phyloP scores from a whole-genome alignment of 2,113 vertebrate species.

The Gasterosteus aculeatus region DNA sequence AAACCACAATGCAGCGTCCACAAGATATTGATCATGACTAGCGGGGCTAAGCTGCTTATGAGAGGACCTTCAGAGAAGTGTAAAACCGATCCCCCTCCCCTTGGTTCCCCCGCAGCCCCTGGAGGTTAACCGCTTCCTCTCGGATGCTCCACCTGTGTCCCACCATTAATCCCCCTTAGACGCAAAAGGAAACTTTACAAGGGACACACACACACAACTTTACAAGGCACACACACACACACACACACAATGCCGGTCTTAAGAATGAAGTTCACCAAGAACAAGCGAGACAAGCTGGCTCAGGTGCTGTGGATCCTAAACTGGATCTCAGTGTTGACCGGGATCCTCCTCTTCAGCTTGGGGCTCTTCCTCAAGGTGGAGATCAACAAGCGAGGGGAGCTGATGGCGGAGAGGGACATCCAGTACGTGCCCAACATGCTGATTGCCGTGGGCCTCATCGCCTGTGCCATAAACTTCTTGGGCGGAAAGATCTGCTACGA shows the following conservation, averaged over 20 bases:
- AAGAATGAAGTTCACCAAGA: slow-evolving; percentile 88
- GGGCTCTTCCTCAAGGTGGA: slow-evolving; percentile 89
- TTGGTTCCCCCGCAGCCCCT: slow-evolving; percentile 17
- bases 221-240: not conserved
- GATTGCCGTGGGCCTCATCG: slow-evolving; percentile 86
- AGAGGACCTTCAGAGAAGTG: slow-evolving; percentile 48
- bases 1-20: slow-evolving; percentile 58
- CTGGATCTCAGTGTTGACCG: slow-evolving; percentile 88
- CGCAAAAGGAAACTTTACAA: slow-evolving; percentile 29
- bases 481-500: slow-evolving; percentile 92
- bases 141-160: slow-evolving; percentile 49
- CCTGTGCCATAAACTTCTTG: slow-evolving; percentile 88
- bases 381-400: slow-evolving; percentile 84
- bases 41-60: slow-evolving; percentile 74
- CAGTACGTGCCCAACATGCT: slow-evolving; percentile 88
- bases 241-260: slow-evolving; percentile 83
- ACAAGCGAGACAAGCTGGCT: slow-evolving; percentile 86
- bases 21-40: slow-evolving; percentile 46
- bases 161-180: slow-evolving; percentile 44
- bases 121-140: slow-evolving; percentile 56
- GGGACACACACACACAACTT: not conserved
- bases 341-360: slow-evolving; percentile 85
- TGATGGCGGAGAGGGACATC: slow-evolving; percentile 84
- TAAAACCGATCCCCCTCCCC: slow-evolving; percentile 36
- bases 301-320: slow-evolving; percentile 91